These are phyloP conservation scores for Catostylus mosaicus DNA, from an alignment of 30 jellyfish, hydroid and myxozoan species.

Conservation along the genomic window DNA sequence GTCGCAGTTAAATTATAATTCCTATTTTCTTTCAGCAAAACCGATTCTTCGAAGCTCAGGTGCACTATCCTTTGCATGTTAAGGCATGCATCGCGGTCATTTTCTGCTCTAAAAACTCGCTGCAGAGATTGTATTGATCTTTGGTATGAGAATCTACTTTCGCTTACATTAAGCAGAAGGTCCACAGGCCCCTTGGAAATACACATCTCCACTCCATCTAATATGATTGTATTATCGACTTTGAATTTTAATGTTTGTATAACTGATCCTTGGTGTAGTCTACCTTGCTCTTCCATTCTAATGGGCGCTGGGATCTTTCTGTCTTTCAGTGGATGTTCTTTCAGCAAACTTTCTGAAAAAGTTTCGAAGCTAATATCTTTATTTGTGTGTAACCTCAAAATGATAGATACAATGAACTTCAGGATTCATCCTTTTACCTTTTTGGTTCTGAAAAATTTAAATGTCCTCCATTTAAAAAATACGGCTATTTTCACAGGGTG, in stretches of 20 bases:
- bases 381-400: too few species aligned
- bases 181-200: slow-evolving; percentile 65
- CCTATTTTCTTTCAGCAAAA: slow-evolving; percentile 7
- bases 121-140: slow-evolving; percentile 24
- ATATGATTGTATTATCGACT: slow-evolving; percentile 18
- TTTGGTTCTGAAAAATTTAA: too few species aligned
- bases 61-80: slow-evolving; percentile 27
- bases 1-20: slow-evolving; percentile 31
- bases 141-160: slow-evolving; percentile 26
- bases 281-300: slow-evolving; percentile 10
- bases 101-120: slow-evolving; percentile 52
- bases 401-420: too few species aligned
- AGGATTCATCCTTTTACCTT: too few species aligned
- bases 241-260: slow-evolving; percentile 38
- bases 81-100: slow-evolving; percentile 2
- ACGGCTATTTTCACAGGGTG: too few species aligned
- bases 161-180: slow-evolving; percentile 30
- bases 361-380: too few species aligned
- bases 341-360: too few species aligned
- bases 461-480: too few species aligned
- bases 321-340: too few species aligned
- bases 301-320: too few species aligned
- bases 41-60: slow-evolving; percentile 36
- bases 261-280: slow-evolving; percentile 39
- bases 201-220: slow-evolving; percentile 54